Evolutionary conservation across 2,797 vertebrate species (phyloP).

Genomic region (Gymnopithys bicolor): DNA sequence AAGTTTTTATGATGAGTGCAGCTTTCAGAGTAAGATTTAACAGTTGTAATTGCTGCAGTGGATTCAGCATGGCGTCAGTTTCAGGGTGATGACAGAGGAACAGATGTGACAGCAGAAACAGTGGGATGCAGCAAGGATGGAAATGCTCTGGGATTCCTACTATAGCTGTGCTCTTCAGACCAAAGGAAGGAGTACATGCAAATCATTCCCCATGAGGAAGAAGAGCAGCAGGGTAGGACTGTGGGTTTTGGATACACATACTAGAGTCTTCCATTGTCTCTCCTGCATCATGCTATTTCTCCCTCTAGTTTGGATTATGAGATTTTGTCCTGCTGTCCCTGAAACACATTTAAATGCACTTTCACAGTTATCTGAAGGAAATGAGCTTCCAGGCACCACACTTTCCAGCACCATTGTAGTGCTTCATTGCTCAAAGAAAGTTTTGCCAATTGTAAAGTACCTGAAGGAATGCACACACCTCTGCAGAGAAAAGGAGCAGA

Average conservation of each 20-base stretch:
- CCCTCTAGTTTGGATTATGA: neutral
- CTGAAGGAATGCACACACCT: rapidly evolving
- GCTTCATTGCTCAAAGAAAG: neutral
- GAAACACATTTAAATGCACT: neutral
- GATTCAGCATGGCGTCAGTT: neutral
- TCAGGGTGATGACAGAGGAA: neutral
- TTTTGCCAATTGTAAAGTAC: neutral
- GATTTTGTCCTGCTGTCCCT: neutral
- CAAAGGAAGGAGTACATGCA: neutral
- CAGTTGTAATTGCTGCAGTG: neutral
- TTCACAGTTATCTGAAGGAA: neutral
- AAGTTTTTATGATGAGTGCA: neutral
- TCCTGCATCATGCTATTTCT: neutral
- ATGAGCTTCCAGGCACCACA: neutral
- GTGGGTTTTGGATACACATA: neutral
- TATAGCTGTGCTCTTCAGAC: neutral
- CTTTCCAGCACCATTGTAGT: neutral
- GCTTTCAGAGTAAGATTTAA: neutral
- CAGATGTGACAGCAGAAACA: neutral
- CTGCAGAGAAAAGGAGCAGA: neutral
- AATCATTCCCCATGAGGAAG: rapidly evolving
- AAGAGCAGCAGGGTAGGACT: neutral
- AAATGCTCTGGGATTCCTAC: neutral
- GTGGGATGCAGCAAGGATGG: neutral
- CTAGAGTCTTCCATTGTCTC: neutral